These are phyloP conservation scores for Electrophaes corylata DNA, from an alignment of 2,888 invertebrate genomes.

Conservation along the genomic window DNA sequence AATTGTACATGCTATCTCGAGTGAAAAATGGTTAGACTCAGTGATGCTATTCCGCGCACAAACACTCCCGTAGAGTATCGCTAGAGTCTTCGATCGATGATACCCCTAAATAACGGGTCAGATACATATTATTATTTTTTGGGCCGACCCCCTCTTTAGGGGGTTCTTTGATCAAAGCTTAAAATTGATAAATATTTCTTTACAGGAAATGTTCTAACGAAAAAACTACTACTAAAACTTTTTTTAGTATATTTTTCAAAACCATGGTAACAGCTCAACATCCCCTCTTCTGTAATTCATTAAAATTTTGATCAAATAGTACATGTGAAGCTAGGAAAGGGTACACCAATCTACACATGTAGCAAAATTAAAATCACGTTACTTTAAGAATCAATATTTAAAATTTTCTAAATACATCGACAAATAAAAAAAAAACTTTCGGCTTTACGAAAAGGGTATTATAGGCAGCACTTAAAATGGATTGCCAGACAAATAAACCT, in stretches of 20 bases:
- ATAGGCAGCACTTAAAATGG: constrained; percentile 37
- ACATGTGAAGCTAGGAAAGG: constrained; percentile 29
- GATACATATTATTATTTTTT: too few relatives aligned
- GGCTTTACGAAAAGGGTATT: constrained; percentile 37
- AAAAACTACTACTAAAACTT: too few relatives aligned
- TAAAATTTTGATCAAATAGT: constrained; percentile 25
- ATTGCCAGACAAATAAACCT: constrained; percentile 35
- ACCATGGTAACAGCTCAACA: constrained; percentile 33
- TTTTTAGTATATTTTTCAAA: not conserved
- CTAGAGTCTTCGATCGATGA: too few relatives aligned
- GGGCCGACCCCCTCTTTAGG: too few relatives aligned
- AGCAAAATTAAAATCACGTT: constrained; percentile 27
- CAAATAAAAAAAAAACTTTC: constrained; percentile 28
- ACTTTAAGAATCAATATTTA: constrained; percentile 11
- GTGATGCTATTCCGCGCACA: too few relatives aligned
- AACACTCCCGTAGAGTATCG: too few relatives aligned
- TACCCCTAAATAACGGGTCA: too few relatives aligned
- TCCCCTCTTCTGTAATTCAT: constrained; percentile 20
- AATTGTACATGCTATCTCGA: too few relatives aligned
- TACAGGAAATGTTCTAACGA: too few relatives aligned
- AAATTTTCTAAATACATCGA: constrained; percentile 28
- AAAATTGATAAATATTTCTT: too few relatives aligned
- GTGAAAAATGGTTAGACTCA: too few relatives aligned
- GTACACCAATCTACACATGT: constrained; percentile 33
- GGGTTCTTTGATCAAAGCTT: too few relatives aligned